These are phyloP conservation scores for Karalla daura DNA, from an alignment of 2,797 vertebrate species.

Conservation along the genomic window DNA sequence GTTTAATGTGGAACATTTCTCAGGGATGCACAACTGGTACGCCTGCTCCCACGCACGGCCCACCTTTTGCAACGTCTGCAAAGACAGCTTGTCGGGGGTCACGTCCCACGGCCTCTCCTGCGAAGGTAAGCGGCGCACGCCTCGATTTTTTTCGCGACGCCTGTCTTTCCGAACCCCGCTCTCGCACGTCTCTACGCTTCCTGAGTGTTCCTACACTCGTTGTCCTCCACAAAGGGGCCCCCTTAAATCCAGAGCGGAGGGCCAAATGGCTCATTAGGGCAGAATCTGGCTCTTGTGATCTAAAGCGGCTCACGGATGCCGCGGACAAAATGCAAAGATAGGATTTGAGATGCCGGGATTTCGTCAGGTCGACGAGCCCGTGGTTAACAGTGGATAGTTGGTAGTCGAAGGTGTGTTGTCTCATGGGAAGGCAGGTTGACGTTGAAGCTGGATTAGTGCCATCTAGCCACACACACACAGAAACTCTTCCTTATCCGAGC, in stretches of 20 bases:
- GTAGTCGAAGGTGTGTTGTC: background rate
- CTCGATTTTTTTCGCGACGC: no score
- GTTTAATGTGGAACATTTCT: constrained; percentile 99
- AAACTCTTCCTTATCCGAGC: constrained; percentile 13
- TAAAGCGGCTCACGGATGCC: constrained; percentile 3
- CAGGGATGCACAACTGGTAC: constrained; percentile 99
- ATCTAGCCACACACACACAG: constrained; percentile 34
- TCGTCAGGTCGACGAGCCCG: background rate
- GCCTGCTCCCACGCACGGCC: constrained; percentile 98
- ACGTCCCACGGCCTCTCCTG: constrained; percentile 98
- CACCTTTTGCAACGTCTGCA: constrained; percentile 99
- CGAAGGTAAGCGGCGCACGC: constrained; percentile 87
- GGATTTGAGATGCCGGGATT: background rate
- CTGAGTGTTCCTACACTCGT: no score
- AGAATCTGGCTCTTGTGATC: constrained; percentile 15
- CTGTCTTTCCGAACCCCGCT: no score
- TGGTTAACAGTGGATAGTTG: background rate
- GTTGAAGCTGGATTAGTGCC: constrained; percentile 75
- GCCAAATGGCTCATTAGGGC: constrained; percentile 35
- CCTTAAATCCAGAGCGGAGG: constrained; percentile 42
- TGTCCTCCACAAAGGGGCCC: constrained; percentile 49
- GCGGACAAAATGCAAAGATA: constrained; percentile 3
- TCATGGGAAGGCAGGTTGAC: constrained; percentile 50
- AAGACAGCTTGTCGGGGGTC: constrained; percentile 97
- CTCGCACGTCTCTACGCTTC: background rate